phyloP scores from a whole-genome alignment of 2,888 invertebrate species.

The Ormyrus thymus region DNA sequence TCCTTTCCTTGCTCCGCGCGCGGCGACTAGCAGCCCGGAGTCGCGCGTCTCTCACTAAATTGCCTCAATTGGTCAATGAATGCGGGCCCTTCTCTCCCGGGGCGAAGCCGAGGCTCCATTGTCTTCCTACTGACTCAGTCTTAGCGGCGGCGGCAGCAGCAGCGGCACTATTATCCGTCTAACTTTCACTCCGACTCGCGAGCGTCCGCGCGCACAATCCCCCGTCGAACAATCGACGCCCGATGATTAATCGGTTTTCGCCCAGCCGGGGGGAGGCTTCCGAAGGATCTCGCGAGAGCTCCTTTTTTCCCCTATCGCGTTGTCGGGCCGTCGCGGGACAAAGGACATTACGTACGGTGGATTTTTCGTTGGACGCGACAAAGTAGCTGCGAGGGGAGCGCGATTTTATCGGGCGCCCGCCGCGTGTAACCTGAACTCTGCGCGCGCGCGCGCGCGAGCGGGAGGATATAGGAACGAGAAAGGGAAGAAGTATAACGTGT shows the following conservation, averaged over 20 bases:
- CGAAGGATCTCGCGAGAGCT: too few relatives aligned
- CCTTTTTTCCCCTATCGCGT: too few relatives aligned
- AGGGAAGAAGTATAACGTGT: slow-evolving; percentile 5
- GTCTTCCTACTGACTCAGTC: slow-evolving; percentile 41
- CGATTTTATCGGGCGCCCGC: slow-evolving; percentile 25
- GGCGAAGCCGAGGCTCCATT: slow-evolving; percentile 21
- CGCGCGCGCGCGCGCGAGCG: neutral
- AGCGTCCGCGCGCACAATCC: neutral
- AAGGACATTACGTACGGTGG: slow-evolving; percentile 21
- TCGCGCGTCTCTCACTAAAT: slow-evolving; percentile 29
- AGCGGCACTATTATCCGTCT: slow-evolving; percentile 30
- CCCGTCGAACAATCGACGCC: slow-evolving; percentile 32
- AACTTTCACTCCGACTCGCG: slow-evolving; percentile 44
- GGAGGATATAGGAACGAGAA: slow-evolving; percentile 7
- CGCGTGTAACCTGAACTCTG: slow-evolving; percentile 44
- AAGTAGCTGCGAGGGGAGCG: slow-evolving; percentile 1
- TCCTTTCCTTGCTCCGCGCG: too few relatives aligned
- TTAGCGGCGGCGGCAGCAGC: slow-evolving; percentile 3
- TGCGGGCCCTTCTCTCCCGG: slow-evolving; percentile 28
- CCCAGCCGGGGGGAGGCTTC: neutral
- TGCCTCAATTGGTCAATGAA: slow-evolving; percentile 55
- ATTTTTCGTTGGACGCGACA: slow-evolving; percentile 10
- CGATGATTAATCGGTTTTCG: slow-evolving; percentile 50
- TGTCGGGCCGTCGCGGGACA: slow-evolving; percentile 22
- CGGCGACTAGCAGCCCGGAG: too few relatives aligned